These are phyloP conservation scores for Eptesicus fuscus DNA, from an alignment of 2,113 vertebrate species.

Conservation along the genomic window DNA sequence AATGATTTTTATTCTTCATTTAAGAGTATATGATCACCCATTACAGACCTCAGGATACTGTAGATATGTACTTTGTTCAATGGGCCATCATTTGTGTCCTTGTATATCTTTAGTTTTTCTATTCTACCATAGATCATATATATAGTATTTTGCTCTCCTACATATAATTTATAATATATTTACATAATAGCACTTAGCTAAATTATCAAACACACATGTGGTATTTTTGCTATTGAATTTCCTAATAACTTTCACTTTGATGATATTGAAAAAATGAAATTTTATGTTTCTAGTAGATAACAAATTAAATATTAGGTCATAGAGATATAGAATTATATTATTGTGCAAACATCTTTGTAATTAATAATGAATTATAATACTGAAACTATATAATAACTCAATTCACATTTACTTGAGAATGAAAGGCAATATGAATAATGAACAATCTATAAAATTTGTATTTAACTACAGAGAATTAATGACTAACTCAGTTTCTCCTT, in stretches of 20 bases:
- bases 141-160: not conserved
- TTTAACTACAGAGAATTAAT: not conserved
- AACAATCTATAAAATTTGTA: not conserved
- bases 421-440: not conserved
- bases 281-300: not conserved
- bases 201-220: not conserved
- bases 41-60: not conserved
- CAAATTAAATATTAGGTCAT: not conserved
- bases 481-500: not conserved
- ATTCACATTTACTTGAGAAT: not conserved
- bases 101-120: not conserved
- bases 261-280: not conserved
- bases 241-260: not conserved
- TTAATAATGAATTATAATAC: not conserved
- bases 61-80: not conserved
- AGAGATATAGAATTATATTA: not conserved
- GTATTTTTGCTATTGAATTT: not conserved
- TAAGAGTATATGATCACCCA: not conserved
- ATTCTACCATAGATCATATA: not conserved
- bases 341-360: not conserved
- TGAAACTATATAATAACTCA: not conserved
- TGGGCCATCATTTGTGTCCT: not conserved
- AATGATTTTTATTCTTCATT: not conserved
- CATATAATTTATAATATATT: not conserved
- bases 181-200: not conserved